A percentile compares a stretch with the other conserved stretches of the same genome.
Evolutionary conservation across 1,140 invertebrate species (phyloP).

Genomic region (Euwallacea fornicatus): DNA sequence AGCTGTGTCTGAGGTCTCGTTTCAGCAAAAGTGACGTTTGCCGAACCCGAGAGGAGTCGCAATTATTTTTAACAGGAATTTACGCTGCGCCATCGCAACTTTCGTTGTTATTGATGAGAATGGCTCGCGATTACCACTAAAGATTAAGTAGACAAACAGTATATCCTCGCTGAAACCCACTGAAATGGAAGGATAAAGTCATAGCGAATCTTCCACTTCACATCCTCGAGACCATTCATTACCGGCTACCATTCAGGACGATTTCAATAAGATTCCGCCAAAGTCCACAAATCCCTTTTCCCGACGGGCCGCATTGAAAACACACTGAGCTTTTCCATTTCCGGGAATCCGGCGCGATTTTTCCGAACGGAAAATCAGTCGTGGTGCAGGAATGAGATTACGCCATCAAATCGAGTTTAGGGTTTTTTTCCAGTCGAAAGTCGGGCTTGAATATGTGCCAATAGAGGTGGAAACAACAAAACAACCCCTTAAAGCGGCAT

Average conservation of each 20-base stretch:
- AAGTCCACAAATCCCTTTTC: background rate
- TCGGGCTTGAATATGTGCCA: background rate
- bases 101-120: no score
- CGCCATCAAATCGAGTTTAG: background rate
- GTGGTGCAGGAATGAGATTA: background rate
- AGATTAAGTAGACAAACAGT: no score
- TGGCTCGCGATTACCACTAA: no score
- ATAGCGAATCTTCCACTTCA: no score
- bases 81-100: background rate
- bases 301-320: background rate
- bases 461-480: background rate
- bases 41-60: background rate
- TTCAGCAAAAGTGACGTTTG: background rate
- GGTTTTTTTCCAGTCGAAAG: background rate
- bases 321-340: conserved; percentile 5
- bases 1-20: background rate
- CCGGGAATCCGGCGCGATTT: conserved; percentile 5
- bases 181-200: no score
- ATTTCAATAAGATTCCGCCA: conserved; percentile 1
- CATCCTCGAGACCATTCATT: background rate
- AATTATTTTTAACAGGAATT: background rate
- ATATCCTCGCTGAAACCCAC: no score
- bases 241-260: background rate
- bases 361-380: conserved; percentile 11
- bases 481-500: background rate